A percentile compares a stretch with the other conserved stretches of the same genome.
Evolutionary conservation across 2,797 vertebrate genomes (phyloP).

Genomic region (Selene dorsalis): DNA sequence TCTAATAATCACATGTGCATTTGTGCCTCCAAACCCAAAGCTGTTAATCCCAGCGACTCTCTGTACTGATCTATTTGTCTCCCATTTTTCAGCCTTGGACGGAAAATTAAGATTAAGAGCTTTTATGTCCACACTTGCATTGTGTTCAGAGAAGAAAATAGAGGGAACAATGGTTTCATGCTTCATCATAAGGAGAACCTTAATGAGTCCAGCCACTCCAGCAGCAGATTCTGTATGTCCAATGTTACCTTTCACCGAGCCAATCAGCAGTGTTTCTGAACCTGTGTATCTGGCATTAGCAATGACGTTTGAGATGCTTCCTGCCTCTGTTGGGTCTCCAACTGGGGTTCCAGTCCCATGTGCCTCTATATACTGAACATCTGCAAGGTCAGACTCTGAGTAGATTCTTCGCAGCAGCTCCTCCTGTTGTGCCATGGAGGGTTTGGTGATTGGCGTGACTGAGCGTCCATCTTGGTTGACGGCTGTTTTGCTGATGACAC

Average conservation of each 20-base stretch:
- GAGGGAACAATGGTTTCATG: constrained; percentile 89
- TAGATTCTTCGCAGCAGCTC: constrained; percentile 85
- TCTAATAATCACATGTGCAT: constrained; percentile 87
- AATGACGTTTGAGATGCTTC: constrained; percentile 82
- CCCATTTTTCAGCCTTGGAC: constrained; percentile 83
- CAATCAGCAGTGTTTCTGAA: constrained; percentile 77
- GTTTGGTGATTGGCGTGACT: constrained; percentile 83
- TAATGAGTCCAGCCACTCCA: constrained; percentile 89
- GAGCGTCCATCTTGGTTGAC: constrained; percentile 87
- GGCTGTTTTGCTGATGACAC: constrained; percentile 85
- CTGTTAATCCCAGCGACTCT: constrained; percentile 89
- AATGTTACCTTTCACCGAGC: constrained; percentile 89
- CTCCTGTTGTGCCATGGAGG: constrained; percentile 85
- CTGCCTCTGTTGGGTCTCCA: constrained; percentile 86
- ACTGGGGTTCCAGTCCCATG: constrained; percentile 87
- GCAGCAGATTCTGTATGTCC: constrained; percentile 91
- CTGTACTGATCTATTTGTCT: constrained; percentile 69
- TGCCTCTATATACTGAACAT: constrained; percentile 87
- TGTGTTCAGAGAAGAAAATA: constrained; percentile 83
- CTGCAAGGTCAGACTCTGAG: constrained; percentile 72
- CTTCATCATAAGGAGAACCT: constrained; percentile 92
- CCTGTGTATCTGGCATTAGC: constrained; percentile 75
- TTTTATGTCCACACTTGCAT: constrained; percentile 80
- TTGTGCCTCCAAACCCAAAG: constrained; percentile 94
- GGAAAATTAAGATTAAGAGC: constrained; percentile 85